phyloP scores from a whole-genome alignment of 2,797 vertebrate species.

The Smutsia temminckii region DNA sequence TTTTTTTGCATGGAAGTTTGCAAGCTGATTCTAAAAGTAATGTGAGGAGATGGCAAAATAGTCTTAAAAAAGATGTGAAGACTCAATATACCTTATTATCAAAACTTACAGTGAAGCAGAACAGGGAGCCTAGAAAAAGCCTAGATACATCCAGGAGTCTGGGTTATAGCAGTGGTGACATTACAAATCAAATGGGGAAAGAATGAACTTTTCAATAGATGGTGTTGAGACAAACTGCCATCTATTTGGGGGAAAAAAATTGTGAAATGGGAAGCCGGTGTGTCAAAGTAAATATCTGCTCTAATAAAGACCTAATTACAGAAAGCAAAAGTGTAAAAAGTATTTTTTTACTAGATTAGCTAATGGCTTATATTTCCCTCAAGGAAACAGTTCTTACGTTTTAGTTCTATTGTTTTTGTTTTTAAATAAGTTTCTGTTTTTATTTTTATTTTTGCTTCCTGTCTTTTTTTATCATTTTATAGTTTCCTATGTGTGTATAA shows the following conservation, averaged over 20 bases:
- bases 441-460: background rate
- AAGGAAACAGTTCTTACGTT: background rate
- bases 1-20: background rate
- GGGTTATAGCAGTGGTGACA: background rate
- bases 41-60: background rate
- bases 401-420: background rate
- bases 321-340: background rate
- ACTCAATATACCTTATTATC: background rate
- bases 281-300: background rate
- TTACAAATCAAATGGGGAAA: background rate
- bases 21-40: slow-evolving; percentile 1
- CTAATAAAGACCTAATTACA: background rate
- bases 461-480: background rate
- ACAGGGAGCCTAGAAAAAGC: background rate
- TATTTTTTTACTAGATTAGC: background rate
- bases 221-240: background rate
- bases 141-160: background rate
- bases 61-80: background rate
- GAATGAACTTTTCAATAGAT: background rate
- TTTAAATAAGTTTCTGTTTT: background rate
- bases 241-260: background rate
- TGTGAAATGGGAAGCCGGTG: background rate
- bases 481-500: background rate
- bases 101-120: background rate
- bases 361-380: background rate